Evolutionary conservation across 2,888 invertebrate genomes (phyloP).

Genomic region (Scaeva pyrastri): DNA sequence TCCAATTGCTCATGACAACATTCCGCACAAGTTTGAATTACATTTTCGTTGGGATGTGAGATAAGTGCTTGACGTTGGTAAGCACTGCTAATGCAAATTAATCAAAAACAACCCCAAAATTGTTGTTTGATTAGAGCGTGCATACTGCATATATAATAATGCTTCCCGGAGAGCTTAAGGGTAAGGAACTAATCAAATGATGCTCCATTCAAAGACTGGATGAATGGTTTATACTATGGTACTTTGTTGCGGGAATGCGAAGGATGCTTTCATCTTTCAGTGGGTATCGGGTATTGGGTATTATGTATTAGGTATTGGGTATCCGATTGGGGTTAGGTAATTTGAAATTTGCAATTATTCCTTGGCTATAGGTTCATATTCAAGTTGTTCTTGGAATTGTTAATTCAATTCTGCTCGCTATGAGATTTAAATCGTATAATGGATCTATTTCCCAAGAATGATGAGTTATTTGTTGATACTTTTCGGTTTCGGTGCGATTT

Average conservation of each 20-base stretch:
- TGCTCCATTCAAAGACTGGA: conserved; percentile 12
- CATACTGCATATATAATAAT: conserved; percentile 9
- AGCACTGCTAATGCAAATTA: conserved; percentile 54
- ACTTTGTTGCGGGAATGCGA: neutral
- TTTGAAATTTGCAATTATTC: neutral
- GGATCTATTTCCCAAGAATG: no score
- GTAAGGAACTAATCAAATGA: conserved; percentile 31
- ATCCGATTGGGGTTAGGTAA: neutral
- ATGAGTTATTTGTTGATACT: no score
- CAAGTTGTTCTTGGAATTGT: no score
- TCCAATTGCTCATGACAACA: neutral
- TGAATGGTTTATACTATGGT: neutral
- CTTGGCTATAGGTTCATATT: neutral
- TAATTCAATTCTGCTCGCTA: no score
- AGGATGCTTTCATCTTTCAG: neutral
- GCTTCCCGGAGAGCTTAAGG: neutral
- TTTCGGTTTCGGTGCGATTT: no score
- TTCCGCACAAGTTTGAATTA: neutral
- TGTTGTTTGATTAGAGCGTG: conserved; percentile 31
- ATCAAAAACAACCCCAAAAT: conserved; percentile 48
- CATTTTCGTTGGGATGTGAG: conserved; percentile 5
- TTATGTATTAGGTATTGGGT: no score
- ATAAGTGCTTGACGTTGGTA: conserved; percentile 38
- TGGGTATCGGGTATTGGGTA: neutral
- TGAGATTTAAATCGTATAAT: no score